Conservation (phyloP, 2,113 vertebrate species). For the Chaetura pelagica region DNA sequence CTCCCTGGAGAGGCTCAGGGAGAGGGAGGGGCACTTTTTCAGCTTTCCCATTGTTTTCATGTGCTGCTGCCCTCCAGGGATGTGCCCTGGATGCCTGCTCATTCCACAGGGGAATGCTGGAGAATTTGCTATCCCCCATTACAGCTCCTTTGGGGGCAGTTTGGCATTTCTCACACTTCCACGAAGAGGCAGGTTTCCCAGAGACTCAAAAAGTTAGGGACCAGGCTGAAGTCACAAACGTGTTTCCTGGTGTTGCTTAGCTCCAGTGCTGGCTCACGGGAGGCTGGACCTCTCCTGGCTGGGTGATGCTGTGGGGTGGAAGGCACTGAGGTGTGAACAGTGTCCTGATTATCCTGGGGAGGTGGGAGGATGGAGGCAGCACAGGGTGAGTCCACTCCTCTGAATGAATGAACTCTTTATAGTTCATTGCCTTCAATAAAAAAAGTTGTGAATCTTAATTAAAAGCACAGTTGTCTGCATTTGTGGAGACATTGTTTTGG, state of each 20-base stretch:
- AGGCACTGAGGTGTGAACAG: slow-evolving; percentile 37
- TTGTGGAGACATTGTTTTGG: slow-evolving; percentile 65
- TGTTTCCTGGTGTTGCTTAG: background rate
- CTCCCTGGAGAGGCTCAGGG: background rate
- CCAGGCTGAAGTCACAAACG: background rate
- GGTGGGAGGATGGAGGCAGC: slow-evolving; percentile 8
- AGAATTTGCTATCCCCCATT: background rate
- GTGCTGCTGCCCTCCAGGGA: background rate
- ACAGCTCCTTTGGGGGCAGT: background rate
- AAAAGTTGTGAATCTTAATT: slow-evolving; percentile 73
- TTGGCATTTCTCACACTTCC: background rate
- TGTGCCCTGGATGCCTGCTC: slow-evolving; percentile 15
- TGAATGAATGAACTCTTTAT: slow-evolving; percentile 65
- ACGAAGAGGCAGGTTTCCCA: background rate
- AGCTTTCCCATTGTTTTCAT: background rate
- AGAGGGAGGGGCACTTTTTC: background rate
- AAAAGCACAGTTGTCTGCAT: slow-evolving; percentile 61
- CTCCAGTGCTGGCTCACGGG: background rate
- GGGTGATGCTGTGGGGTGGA: background rate
- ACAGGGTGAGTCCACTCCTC: background rate
- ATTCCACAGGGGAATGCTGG: background rate
- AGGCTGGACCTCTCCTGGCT: background rate
- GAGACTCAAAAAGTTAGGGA: background rate
- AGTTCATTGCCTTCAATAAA: slow-evolving; percentile 43
- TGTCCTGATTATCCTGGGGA: slow-evolving; percentile 20